These are phyloP conservation scores for Hiodon alosoides DNA, from an alignment of 2,113 vertebrate species.

Conservation along the genomic window DNA sequence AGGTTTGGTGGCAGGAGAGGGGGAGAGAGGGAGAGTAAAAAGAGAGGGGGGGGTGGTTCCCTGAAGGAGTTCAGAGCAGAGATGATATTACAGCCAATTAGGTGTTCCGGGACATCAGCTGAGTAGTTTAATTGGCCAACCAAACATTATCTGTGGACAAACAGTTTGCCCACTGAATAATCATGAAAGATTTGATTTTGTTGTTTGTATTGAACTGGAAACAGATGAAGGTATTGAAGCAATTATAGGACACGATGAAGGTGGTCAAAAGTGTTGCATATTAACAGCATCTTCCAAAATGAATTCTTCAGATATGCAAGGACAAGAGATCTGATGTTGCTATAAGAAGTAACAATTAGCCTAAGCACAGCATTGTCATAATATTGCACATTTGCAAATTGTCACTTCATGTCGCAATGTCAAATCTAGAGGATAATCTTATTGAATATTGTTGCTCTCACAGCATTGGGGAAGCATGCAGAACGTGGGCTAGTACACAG, in stretches of 20 bases:
- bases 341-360: no score
- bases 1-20: not conserved
- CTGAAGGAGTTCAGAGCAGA: conserved; percentile 5
- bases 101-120: not conserved
- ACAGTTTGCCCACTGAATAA: not conserved
- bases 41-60: not conserved
- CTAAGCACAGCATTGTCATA: no score
- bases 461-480: no score
- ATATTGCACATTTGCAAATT: no score
- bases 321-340: no score
- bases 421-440: not conserved
- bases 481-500: no score
- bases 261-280: no score
- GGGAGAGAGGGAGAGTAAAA: not conserved
- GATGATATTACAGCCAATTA: conserved; percentile 20
- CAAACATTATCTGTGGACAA: not conserved
- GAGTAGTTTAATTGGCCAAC: conserved; percentile 9
- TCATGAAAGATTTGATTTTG: not conserved
- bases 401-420: not conserved
- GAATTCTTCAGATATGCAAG: no score
- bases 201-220: not conserved
- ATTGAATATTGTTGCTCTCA: no score
- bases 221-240: not conserved
- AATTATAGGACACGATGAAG: not conserved
- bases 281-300: no score